Conservation (phyloP, 2,797 vertebrate species). For the Oceanodroma leucorhoa region DNA sequence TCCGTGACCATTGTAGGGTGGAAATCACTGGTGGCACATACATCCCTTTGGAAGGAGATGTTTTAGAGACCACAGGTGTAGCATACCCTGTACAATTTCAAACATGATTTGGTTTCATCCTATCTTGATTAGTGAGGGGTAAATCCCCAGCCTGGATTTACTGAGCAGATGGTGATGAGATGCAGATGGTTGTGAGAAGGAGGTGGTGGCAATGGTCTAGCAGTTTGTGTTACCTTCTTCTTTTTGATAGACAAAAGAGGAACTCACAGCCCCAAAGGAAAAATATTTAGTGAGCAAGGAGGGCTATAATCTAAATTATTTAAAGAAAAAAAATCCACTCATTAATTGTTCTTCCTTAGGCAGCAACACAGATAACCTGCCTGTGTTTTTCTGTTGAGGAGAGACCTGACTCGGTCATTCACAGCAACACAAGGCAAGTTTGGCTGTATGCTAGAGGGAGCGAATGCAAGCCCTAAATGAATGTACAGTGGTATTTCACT, state of each 20-base stretch:
- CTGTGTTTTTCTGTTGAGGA: background rate
- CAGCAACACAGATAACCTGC: background rate
- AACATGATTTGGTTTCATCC: background rate
- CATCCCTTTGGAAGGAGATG: background rate
- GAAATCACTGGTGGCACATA: background rate
- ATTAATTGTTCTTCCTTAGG: background rate
- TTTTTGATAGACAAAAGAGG: slow-evolving; percentile 48
- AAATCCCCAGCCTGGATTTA: background rate
- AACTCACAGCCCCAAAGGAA: slow-evolving; percentile 22
- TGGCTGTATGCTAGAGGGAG: background rate
- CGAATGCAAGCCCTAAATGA: background rate
- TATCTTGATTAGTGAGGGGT: slow-evolving; percentile 23
- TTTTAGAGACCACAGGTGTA: background rate
- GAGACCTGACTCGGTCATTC: background rate
- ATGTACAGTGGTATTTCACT: background rate
- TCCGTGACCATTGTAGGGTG: background rate
- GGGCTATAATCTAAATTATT: background rate
- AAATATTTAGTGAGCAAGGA: background rate
- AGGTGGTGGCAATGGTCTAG: slow-evolving; percentile 44
- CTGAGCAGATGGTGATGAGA: slow-evolving; percentile 25
- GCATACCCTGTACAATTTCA: background rate
- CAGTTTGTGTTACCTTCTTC: slow-evolving; percentile 35
- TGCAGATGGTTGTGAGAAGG: slow-evolving; percentile 25
- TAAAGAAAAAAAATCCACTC: background rate
- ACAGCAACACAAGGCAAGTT: background rate